phyloP scores from a whole-genome alignment of 2,113 vertebrate species.

The Gracilinanus agilis region DNA sequence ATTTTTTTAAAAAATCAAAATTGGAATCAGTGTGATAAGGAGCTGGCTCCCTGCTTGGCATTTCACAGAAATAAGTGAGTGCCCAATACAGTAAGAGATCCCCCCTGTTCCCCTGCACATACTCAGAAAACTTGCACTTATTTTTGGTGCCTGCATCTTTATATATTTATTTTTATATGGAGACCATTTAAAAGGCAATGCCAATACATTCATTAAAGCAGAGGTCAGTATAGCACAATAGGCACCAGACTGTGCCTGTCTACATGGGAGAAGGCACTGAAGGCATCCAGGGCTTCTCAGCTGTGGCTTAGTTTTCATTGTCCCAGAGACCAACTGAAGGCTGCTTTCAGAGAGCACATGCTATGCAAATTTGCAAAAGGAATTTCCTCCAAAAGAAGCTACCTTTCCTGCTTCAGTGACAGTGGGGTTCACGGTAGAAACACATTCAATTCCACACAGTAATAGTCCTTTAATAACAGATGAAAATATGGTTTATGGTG shows the following conservation, averaged over 20 bases:
- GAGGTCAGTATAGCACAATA: neutral
- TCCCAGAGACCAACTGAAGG: conserved; percentile 10
- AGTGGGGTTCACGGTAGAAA: conserved; percentile 40
- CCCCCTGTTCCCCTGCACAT: neutral
- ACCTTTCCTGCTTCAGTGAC: conserved; percentile 45
- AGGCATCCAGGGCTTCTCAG: conserved; percentile 8
- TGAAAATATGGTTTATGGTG: conserved; percentile 80
- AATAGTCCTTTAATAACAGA: conserved; percentile 82
- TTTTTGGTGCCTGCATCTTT: neutral
- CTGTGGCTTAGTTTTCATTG: conserved; percentile 42
- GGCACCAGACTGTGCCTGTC: neutral
- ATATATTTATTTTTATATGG: neutral
- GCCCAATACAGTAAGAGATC: conserved; percentile 42
- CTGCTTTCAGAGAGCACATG: neutral
- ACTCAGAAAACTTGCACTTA: neutral
- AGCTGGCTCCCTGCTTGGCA: conserved; percentile 58
- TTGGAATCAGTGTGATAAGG: conserved; percentile 73
- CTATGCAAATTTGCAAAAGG: conserved; percentile 65
- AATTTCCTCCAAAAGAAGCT: conserved; percentile 75
- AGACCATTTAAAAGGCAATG: neutral
- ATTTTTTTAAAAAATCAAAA: conserved; percentile 68
- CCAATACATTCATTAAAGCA: neutral
- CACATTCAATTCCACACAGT: conserved; percentile 75
- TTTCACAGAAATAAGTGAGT: conserved; percentile 67
- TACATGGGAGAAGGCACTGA: neutral